Base-by-base conservation (phyloP, 1,140 invertebrate genomes). In the Caenorhabditis elegans region DNA sequence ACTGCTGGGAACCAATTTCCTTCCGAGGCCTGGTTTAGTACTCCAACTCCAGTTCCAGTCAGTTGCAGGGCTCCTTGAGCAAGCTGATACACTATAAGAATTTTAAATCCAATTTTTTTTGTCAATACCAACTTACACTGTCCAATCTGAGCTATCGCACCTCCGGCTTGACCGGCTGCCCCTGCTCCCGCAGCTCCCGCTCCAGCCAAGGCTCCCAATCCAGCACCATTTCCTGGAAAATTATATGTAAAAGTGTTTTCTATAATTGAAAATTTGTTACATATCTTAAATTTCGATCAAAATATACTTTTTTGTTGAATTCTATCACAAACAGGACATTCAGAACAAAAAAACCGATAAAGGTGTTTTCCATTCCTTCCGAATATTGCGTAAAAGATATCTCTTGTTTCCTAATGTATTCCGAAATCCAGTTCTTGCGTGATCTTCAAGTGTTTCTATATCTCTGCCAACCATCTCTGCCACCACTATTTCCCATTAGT, bases 31-130 rank as follows among this genome's bases (percentile, higher is more conserved):
- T 88, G 87, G 55, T 88, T 88, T 10, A 89, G 85, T 17, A 88
- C 88, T 13, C 88, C 88, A 15, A 88, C 86, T 24, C 86, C 86
- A 13, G 86, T 88, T 26, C 87, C 88, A 28, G 87, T 88, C 55
- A 88, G 79, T 70, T 89, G 88, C 15, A 88, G 83, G 4, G 87
- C 87, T 31, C 88, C 88, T 82, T 88, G 87, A 39, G 87, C 87
- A 15, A 88, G 79, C 78, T 88, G 87, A 70, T 89, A 88, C 24
- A 88, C 88, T 88, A 79, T 79, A 87, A 82, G 1, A 13, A 34
- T n/a, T n/a, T 43, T 15, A 43, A 43, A 43, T 43, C 15, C 39
- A 43, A 43, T 43, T 43, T 43, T 43, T 43, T 43, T 43, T 43
- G 39, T 43, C 15, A 22, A 48, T 1, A 79, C 11, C 43, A 15